These are phyloP conservation scores for Microplitis manilae DNA, from an alignment of 2,888 invertebrate species.

Conservation along the genomic window DNA sequence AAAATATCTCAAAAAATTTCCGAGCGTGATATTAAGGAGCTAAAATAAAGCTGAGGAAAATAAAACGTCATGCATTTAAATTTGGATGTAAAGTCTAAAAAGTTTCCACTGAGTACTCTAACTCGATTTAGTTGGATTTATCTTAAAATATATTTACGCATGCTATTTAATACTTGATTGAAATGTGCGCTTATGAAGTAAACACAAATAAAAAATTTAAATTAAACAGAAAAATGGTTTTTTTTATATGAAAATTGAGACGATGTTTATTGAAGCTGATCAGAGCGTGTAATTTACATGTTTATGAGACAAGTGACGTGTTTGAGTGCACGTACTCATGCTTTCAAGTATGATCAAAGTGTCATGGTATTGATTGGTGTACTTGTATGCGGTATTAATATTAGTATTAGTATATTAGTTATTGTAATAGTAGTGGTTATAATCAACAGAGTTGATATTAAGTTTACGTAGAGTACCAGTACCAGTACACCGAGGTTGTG, in stretches of 20 bases:
- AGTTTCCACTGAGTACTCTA: not conserved
- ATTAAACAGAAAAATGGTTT: not conserved
- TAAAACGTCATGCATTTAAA: not conserved
- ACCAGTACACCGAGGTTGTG: too few species aligned
- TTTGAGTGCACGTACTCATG: not conserved
- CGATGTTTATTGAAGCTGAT: not conserved
- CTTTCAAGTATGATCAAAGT: constrained; percentile 1
- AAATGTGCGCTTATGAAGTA: too few species aligned
- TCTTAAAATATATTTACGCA: not conserved
- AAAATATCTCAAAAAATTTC: not conserved
- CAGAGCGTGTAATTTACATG: not conserved
- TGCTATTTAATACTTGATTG: not conserved
- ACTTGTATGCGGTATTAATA: not conserved
- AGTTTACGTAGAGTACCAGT: not conserved
- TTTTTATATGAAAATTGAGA: not conserved
- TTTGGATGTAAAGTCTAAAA: not conserved
- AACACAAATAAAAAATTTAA: not conserved
- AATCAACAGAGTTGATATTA: not conserved
- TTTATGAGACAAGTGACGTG: not conserved
- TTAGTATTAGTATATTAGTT: not conserved
- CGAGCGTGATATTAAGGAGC: too few species aligned
- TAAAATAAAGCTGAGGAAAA: not conserved
- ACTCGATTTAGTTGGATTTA: not conserved
- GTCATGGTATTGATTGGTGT: not conserved
- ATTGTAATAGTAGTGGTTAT: not conserved